Percentiles rank a stretch among this genome's conserved stretches.
Conservation (phyloP, 2,113 vertebrate species). For the Leucosticte australis region DNA sequence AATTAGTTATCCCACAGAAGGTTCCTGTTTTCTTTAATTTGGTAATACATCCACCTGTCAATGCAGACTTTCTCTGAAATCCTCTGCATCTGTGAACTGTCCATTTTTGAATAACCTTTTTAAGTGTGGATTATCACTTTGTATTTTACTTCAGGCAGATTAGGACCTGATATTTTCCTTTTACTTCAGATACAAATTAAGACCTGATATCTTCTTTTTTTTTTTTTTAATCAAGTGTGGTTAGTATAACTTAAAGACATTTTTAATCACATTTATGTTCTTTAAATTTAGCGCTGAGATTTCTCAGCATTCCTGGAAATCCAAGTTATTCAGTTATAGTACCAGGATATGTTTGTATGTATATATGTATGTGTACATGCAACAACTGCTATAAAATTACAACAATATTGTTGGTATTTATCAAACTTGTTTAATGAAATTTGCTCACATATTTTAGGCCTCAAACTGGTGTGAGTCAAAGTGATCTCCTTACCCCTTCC, state of each 20-base stretch:
- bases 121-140: background rate
- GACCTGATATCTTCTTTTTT: background rate
- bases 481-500: background rate
- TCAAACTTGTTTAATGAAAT: background rate
- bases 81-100: background rate
- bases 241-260: background rate
- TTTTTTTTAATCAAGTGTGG: background rate
- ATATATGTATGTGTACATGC: no score
- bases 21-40: constrained; percentile 7
- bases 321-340: background rate
- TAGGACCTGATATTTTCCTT: background rate
- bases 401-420: background rate
- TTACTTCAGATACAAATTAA: background rate
- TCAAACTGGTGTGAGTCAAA: background rate
- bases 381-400: background rate
- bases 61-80: background rate
- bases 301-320: background rate
- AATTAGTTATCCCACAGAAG: background rate
- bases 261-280: background rate
- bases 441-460: background rate
- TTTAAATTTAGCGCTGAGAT: background rate
- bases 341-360: background rate
- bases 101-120: background rate
- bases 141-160: background rate
- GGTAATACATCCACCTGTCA: background rate